phyloP scores from a whole-genome alignment of 2,113 vertebrate genomes.

The Colinus virginianus region DNA sequence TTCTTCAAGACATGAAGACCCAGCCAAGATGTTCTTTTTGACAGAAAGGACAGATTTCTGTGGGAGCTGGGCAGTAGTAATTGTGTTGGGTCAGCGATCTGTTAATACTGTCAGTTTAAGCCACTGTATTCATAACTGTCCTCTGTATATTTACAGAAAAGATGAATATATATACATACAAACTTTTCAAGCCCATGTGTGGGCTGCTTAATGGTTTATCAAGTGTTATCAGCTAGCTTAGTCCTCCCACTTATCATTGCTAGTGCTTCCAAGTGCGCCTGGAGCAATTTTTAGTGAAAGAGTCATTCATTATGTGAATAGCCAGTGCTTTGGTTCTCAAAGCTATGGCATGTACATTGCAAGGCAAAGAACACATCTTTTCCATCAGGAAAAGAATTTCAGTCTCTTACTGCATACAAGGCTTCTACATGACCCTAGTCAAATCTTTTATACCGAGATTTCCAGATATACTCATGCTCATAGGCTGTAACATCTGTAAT shows the following conservation, averaged over 20 bases:
- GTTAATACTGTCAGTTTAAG: conserved; percentile 26
- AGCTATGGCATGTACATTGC: background rate
- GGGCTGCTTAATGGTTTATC: conserved; percentile 64
- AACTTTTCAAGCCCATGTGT: conserved; percentile 37
- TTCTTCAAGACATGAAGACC: background rate
- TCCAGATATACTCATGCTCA: fast-evolving
- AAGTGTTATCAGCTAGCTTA: conserved; percentile 30
- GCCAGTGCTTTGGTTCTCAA: background rate
- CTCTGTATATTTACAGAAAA: conserved; percentile 32
- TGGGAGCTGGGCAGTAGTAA: conserved; percentile 17
- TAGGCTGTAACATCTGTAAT: background rate
- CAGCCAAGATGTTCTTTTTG: conserved; percentile 2
- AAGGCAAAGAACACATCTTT: background rate
- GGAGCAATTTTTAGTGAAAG: conserved; percentile 24
- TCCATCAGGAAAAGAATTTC: background rate
- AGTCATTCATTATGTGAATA: conserved; percentile 18
- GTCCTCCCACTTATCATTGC: conserved; percentile 39
- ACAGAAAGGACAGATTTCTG: conserved; percentile 12
- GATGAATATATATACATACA: conserved; percentile 17
- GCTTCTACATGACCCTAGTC: background rate
- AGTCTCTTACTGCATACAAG: background rate
- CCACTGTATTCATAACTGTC: background rate
- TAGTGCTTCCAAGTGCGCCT: background rate
- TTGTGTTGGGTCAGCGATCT: conserved; percentile 27
- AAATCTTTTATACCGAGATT: background rate